Base-by-base conservation (phyloP, 2,797 vertebrate genomes). In the Periophthalmus magnuspinnatus region DNA sequence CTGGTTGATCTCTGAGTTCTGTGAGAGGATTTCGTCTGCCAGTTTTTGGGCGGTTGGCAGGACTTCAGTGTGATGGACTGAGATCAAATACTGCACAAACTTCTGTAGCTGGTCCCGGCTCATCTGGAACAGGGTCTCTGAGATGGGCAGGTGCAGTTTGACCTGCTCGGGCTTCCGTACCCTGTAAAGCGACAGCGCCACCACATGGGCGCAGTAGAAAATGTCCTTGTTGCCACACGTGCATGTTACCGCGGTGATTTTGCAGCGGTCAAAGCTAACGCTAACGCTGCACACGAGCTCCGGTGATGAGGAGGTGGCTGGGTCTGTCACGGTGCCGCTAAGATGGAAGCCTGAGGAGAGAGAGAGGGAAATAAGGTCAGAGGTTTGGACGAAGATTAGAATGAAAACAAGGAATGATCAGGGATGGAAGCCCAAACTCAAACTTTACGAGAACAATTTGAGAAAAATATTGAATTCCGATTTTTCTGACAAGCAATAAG, bases 151-250 rank as follows among this genome's bases (percentile, higher is more conserved):
- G 94, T 97, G 97, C 79, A 99, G 93, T 88, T 98, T 98, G 93
- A 99, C 97, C 95, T 96, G 95, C 89, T 99, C 97, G 63, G 97
- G 97, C 91, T 96, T 95, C 88, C 97, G 97, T 88, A 98, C 97
- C 79, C 97, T 95, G 86, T 98, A 98, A 89, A 99, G 94, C 59
- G 97, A 98, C 65, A 99, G 94, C 41, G 97, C 97, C 91, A 98
- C 97, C 83, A 99, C 97, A 0, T 99, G 97, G 2, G 97, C 97
- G 83, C 97, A 99, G 79, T 98, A 99, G 95, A 99, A 98, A 94
- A 99, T 99, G 96, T 99, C 97, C 89, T 98, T 98, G 95, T 99
- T 98, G 91, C 97, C 97, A 82, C 97, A 99, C 88, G 96, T 96
- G 86, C 97, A 99, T 61, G 97, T 98, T 84, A 99, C 97, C 33